These are phyloP conservation scores for Glaucomys volans DNA, from an alignment of 2,113 vertebrate species.

Conservation along the genomic window DNA sequence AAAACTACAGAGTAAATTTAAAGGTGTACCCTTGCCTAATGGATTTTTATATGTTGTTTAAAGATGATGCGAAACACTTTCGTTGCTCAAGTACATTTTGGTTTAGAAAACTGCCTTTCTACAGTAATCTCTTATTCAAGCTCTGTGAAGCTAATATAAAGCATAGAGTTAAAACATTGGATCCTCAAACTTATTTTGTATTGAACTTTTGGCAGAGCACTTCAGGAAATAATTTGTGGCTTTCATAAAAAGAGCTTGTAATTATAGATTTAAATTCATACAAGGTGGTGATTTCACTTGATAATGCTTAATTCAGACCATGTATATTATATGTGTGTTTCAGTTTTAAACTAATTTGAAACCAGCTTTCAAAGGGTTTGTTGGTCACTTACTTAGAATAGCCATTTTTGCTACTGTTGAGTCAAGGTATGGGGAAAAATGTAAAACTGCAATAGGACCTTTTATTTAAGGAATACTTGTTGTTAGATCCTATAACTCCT, in stretches of 20 bases:
- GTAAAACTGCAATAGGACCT: neutral
- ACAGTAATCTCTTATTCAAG: neutral
- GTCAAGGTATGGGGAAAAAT: neutral
- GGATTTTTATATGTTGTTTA: neutral
- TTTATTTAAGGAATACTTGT: neutral
- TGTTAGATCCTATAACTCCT: neutral
- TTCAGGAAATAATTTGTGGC: conserved; percentile 32
- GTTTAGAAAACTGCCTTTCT: neutral
- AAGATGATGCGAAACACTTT: neutral
- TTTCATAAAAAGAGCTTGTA: conserved; percentile 37
- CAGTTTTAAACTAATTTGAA: neutral
- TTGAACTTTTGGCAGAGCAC: conserved; percentile 16
- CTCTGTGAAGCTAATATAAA: neutral
- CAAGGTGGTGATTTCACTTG: neutral
- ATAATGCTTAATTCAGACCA: neutral
- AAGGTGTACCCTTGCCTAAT: neutral
- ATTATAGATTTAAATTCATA: conserved; percentile 2
- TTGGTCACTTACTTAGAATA: neutral
- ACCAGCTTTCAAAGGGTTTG: neutral
- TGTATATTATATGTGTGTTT: neutral
- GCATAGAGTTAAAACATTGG: neutral
- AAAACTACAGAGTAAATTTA: neutral
- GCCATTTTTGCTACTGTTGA: neutral
- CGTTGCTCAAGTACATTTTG: neutral
- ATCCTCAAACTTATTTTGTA: neutral